Evolutionary conservation across 2,888 invertebrate genomes (phyloP), one percentile per base, ranked within the genome.

Genomic region (Gymnosoma rotundatum): DNA sequence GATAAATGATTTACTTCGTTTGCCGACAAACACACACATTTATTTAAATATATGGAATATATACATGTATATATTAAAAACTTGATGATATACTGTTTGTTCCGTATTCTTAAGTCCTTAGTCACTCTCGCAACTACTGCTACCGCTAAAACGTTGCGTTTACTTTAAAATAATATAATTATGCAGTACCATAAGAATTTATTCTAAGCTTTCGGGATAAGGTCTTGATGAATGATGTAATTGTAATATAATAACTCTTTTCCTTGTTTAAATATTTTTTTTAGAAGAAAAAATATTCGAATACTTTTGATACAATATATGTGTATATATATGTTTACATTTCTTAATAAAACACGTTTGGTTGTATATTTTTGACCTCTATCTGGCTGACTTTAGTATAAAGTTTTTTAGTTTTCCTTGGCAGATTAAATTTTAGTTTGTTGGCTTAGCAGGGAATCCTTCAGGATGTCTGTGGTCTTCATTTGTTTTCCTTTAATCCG

Each of bases 391-490:
- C 74, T 83, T 73, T 69, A 54, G 48, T 81, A 60, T 58, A 48
- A 60, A 48, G 50, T 63, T 63, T 52, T 32, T 42, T 42, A 8
- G 88, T 89, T 88, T 89, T 89, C 87, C 90, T 90, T 88, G 76
- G 78, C 86, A 88, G 87, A 87, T 84, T 89, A 83, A 54, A 87
- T 88, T 83, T 78, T 86, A 48, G 61, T 61, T 56, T 66, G 67
- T 66, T 56, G 72, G 67, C 63, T 81, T 74, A 64, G n/a, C 69
- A 58, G 48, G 56, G 16, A 58, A 63, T 75, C 48, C 42, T 56
- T 63, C 18, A 58, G 69, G 63, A 54, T 79, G 79, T 16, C 78
- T 74, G 60, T 56, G 64, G 75, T n/a, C 81, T 75, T 69, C 42
- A 66, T 69, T 25, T 45, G 58, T 52, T 56, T 72, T 58, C 54